A percentile compares a stretch with the other conserved stretches of the same genome.
phyloP scores from a whole-genome alignment of 2,888 invertebrate genomes.

The Cryptocephalus moraei region DNA sequence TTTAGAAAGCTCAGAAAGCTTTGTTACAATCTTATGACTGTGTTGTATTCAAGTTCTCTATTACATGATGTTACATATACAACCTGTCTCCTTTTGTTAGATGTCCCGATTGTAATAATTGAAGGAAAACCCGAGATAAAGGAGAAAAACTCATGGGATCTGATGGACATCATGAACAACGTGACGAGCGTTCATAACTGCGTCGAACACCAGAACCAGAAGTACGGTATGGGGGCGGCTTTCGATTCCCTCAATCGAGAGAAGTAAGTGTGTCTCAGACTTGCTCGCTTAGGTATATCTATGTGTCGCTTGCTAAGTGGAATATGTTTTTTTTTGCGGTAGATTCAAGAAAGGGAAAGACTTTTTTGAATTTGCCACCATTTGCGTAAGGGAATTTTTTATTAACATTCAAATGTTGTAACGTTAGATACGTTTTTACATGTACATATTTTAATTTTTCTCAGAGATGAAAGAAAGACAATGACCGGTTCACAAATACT shows the following conservation, averaged over 20 bases:
- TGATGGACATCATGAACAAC: conserved; percentile 63
- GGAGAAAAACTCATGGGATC: conserved; percentile 48
- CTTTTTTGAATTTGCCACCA: too few species aligned
- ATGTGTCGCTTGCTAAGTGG: conserved; percentile 3
- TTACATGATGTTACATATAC: too few species aligned
- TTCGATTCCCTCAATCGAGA: conserved; percentile 53
- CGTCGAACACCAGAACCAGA: conserved; percentile 45
- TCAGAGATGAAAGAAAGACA: conserved; percentile 35
- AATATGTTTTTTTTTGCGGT: conserved; percentile 1
- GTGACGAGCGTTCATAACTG: conserved; percentile 53
- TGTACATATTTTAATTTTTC: conserved; percentile 12
- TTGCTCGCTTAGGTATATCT: background rate
- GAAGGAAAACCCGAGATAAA: conserved; percentile 33
- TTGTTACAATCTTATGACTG: too few species aligned
- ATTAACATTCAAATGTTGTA: too few species aligned
- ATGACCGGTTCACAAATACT: conserved; percentile 66
- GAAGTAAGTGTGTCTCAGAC: conserved; percentile 34
- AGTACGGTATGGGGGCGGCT: conserved; percentile 44
- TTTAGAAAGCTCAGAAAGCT: too few species aligned
- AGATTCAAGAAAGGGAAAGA: background rate
- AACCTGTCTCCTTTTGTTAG: conserved; percentile 16
- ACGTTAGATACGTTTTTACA: too few species aligned
- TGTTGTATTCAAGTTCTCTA: too few species aligned
- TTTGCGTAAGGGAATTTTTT: too few species aligned
- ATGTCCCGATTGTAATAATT: conserved; percentile 26